Evolutionary conservation across 2,797 vertebrate genomes (phyloP), one percentile per base, ranked within the genome.

Genomic region (Allobates femoralis): DNA sequence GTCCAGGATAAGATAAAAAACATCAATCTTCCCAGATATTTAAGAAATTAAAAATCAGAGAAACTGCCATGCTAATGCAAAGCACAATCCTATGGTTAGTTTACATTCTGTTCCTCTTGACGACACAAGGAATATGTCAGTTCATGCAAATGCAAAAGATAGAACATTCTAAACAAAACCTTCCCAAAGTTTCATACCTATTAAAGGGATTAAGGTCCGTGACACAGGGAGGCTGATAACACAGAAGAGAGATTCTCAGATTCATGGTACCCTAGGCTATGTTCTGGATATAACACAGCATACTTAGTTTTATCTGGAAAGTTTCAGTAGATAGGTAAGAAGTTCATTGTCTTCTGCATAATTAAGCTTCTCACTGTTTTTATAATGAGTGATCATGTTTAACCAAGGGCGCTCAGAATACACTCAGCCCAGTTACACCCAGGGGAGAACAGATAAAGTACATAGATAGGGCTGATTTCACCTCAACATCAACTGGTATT

Each of bases 321-420:
- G 34, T 21, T 69, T 34, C 21, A 82, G 11, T 14, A n/a, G 32
- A 1, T 55, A 58, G 51, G 67, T 73, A 73, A 37, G 55, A 83
- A 83, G 81, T 83, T 71, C 66, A 71, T 30, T 16, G 15, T 71
- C 81, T 30, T 73, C 28, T 83, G 67, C 23, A 83, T 83, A 83
- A 83, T 83, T 56, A 19, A 83, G 58, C 26, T 73, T 83, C 81
- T 73, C 46, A 37, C 58, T 66, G 16, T 50, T n/a, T 50, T 19
- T n/a, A 46, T 53, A 60, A 30, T 28, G 3, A 32, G 53, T 26
- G 79, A 67, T 53, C 41, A 50, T 21, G 30, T 34, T 19, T 73
- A n/a, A 26, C 81, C 46, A 14, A 8, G 46, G 69, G 79, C 28
- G 69, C 79, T 69, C 19, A 67, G 26, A 46, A 30, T 28, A 23